These are phyloP conservation scores for Luidia sarsii DNA, from an alignment of 53 echinoderm and acorn worm genomes.

Conservation along the genomic window DNA sequence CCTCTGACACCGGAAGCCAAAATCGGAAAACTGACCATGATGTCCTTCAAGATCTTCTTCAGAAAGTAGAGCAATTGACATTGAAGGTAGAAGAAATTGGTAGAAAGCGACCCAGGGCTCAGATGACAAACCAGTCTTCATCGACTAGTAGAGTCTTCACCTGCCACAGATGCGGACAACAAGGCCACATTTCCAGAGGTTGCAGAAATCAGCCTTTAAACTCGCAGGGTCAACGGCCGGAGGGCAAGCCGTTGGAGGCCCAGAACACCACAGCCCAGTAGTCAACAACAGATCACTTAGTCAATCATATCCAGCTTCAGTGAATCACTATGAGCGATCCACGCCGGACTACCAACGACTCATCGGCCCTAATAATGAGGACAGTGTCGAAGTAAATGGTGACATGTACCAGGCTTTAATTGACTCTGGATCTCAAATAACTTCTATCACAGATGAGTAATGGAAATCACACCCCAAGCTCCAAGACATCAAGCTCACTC, in stretches of 20 bases:
- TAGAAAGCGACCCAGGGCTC: not conserved
- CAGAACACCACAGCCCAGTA: not conserved
- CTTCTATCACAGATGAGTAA: not conserved
- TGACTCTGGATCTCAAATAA: conserved; percentile 45
- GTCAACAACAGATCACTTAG: not conserved
- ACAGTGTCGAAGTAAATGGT: not conserved
- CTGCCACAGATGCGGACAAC: conserved; percentile 22
- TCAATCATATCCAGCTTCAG: not conserved
- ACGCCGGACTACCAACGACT: not conserved
- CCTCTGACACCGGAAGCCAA: not conserved
- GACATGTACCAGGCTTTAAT: not conserved
- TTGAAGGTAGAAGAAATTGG: not conserved
- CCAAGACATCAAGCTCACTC: not conserved
- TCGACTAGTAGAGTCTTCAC: not conserved
- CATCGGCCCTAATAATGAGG: not conserved
- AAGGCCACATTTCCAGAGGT: conserved; percentile 34
- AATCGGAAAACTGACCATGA: not conserved
- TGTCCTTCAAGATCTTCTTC: not conserved
- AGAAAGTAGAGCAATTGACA: not conserved
- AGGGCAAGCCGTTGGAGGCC: conserved; percentile 10
- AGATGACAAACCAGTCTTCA: not conserved
- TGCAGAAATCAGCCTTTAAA: conserved; percentile 16
- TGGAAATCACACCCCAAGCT: conserved; percentile 18
- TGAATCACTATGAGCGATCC: too few relatives aligned
- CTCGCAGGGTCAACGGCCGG: not conserved